Conservation (phyloP, 2,113 vertebrate species). For the Copsychus sechellarum region DNA sequence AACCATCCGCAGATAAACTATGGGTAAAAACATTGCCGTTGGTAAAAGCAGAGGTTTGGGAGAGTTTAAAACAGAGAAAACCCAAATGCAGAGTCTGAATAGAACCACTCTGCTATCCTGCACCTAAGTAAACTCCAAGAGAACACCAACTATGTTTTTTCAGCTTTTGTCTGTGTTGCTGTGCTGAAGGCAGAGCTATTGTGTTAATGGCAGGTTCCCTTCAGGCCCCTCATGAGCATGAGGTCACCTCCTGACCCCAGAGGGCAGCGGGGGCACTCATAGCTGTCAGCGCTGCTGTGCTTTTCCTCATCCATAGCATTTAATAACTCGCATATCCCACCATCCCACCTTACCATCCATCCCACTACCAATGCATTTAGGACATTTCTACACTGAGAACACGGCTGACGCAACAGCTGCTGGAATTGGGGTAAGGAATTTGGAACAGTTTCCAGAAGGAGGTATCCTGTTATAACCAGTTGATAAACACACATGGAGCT, state of each 20-base stretch:
- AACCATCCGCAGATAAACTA: background rate
- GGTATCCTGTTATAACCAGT: background rate
- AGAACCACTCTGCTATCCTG: background rate
- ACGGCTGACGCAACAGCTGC: background rate
- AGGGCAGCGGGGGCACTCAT: background rate
- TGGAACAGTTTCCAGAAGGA: background rate
- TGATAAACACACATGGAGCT: background rate
- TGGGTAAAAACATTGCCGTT: background rate
- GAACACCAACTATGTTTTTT: slow-evolving; percentile 38
- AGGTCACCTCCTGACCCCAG: slow-evolving; percentile 39
- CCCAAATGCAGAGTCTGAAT: background rate
- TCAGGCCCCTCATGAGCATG: background rate
- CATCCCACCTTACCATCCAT: background rate
- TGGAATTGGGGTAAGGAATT: background rate
- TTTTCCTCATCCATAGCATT: background rate
- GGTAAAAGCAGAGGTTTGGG: background rate
- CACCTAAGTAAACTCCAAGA: slow-evolving; percentile 18
- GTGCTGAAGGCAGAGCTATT: slow-evolving; percentile 20
- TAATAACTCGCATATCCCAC: background rate
- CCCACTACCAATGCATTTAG: rapidly evolving
- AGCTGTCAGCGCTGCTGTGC: background rate
- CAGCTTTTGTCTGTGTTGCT: slow-evolving; percentile 35
- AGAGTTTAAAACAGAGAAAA: background rate
- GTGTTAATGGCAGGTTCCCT: slow-evolving; percentile 2
- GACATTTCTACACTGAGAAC: background rate